Evolutionary conservation across 2,797 vertebrate species (phyloP).

Genomic region (Myotis vivesi): DNA sequence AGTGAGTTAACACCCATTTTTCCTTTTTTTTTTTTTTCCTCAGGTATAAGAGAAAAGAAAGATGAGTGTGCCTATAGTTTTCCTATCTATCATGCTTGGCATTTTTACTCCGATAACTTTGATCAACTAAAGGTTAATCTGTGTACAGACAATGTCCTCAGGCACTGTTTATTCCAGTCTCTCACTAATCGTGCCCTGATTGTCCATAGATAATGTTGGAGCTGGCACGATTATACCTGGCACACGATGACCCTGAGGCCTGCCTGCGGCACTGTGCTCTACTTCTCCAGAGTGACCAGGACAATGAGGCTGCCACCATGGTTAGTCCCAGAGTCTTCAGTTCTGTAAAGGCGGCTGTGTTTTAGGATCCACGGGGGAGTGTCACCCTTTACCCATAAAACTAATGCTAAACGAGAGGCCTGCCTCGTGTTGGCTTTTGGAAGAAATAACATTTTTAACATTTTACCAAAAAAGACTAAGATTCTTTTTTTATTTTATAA

Average conservation of each 20-base stretch:
- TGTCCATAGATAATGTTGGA: conserved; percentile 93
- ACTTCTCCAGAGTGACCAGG: conserved; percentile 93
- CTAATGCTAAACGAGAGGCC: background rate
- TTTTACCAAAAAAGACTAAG: conserved; percentile 4
- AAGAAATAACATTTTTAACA: background rate
- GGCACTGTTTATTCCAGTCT: background rate
- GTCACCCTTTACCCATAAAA: background rate
- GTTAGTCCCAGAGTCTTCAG: conserved; percentile 81
- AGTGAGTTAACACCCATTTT: background rate
- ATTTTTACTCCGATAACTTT: background rate
- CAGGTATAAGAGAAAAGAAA: background rate
- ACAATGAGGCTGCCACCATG: conserved; percentile 93
- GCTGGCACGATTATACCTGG: conserved; percentile 94
- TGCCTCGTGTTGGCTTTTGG: background rate
- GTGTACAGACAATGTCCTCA: background rate
- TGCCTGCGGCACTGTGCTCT: conserved; percentile 93
- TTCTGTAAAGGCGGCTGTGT: background rate
- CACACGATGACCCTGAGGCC: conserved; percentile 90
- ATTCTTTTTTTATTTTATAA: background rate
- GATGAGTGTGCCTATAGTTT: background rate
- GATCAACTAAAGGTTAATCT: background rate
- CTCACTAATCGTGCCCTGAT: background rate
- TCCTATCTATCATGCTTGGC: background rate
- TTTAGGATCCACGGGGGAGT: background rate
- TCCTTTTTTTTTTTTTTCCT: no score